Evolutionary conservation across 2,797 vertebrate genomes (phyloP).

Genomic region (Pseudotriccus pelzelni): DNA sequence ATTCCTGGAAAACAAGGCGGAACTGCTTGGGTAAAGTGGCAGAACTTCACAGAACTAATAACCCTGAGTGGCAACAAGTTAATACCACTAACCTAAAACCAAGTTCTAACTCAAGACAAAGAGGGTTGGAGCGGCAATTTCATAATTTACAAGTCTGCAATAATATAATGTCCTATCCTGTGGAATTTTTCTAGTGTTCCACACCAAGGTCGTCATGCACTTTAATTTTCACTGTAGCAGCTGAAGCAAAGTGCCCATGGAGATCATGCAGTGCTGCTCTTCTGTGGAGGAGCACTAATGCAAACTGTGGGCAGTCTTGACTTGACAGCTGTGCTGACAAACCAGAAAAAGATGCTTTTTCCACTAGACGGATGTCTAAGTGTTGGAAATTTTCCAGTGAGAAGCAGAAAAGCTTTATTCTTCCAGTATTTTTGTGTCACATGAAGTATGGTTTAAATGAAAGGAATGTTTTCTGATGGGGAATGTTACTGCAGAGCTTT

Average conservation of each 20-base stretch:
- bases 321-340: slow-evolving; percentile 68
- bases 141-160: not conserved
- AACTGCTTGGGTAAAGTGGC: not conserved
- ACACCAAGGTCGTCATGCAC: not conserved
- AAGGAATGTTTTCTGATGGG: slow-evolving; percentile 53
- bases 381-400: slow-evolving; percentile 49
- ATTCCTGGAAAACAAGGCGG: not conserved
- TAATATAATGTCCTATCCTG: not conserved
- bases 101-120: not conserved
- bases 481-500: slow-evolving; percentile 47
- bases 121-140: not conserved
- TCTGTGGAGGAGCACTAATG: slow-evolving; percentile 17
- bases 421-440: slow-evolving; percentile 53
- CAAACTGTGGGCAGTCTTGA: slow-evolving; percentile 52
- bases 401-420: slow-evolving; percentile 59
- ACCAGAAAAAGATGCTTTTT: slow-evolving; percentile 54
- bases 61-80: not conserved
- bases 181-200: not conserved
- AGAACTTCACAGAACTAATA: not conserved
- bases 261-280: not conserved
- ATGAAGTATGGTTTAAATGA: slow-evolving; percentile 54
- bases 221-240: not conserved
- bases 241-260: not conserved
- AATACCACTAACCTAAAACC: not conserved
- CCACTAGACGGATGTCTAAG: slow-evolving; percentile 56